Evolutionary conservation across 2,113 vertebrate genomes (phyloP), one percentile per base, ranked within the genome.

Genomic region (Speoplatyrhinus poulsoni): DNA sequence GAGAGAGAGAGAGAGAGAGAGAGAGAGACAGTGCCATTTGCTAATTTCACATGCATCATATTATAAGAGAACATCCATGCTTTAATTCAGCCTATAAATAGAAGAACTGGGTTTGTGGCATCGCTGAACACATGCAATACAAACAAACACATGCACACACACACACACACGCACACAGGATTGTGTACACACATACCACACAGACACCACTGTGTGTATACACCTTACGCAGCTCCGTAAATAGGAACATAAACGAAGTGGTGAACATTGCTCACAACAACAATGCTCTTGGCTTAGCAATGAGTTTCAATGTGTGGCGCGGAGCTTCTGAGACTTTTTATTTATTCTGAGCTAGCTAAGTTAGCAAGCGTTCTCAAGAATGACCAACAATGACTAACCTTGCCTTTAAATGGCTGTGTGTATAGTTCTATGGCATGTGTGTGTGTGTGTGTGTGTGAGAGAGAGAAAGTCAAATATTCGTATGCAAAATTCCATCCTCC

Each of bases 61-160:
- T 74, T 70, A 72, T 74, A 70, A 72, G 71, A 52, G 12, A 50
- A 57, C 46, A 79, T 47, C 46, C 69, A 78, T 33, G 64, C 64
- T 77, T 83, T 83, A 69, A 75, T 85, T 68, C 60, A 0, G 4
- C 68, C 74, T 81, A 82, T 77, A 55, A 82, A 82, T 79, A 82
- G 76, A 67, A 36, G 3, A 57, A 60, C 64, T 61, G 32, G 71
- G 75, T 70, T 62, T 33, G 49, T 53, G 16, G 71, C 66, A 70
- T 67, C 16, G 3, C 57, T 53, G 12, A 12, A 46, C 56, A 12
- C 19, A 57, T 7, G 19, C 19, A 19, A 19, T 19, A 19, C 19
- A 19, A 19, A 19, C 19, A 19, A 19, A 26, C 65, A 26, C 65
- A 60, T 69, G 36, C 46, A 70, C n/a, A 46, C n/a, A 59, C n/a